Evolutionary conservation across 2,113 vertebrate species (phyloP).

Genomic region (Corapipo altera): DNA sequence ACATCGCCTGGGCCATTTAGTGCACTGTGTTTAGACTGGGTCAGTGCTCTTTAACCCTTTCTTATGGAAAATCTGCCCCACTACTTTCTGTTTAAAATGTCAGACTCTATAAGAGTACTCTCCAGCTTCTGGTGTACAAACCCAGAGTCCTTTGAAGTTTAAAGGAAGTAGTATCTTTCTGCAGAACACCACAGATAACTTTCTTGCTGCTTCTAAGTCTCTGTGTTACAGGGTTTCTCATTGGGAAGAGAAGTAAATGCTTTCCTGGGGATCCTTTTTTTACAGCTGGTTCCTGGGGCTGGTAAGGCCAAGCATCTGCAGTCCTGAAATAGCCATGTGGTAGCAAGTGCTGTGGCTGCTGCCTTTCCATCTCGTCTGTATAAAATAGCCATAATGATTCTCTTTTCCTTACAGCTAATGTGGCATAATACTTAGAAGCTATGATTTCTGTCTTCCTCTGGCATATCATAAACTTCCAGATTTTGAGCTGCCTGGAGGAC

Average conservation of each 20-base stretch:
- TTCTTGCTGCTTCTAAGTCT: not conserved
- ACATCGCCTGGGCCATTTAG: not conserved
- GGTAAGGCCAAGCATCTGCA: not conserved
- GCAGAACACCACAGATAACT: not conserved
- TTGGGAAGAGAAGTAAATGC: not conserved
- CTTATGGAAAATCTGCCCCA: not conserved
- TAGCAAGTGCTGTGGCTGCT: not conserved
- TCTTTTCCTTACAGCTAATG: not conserved
- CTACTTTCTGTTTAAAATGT: not conserved
- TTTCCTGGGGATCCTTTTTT: not conserved
- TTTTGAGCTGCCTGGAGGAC: slow-evolving; percentile 4
- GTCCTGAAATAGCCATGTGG: slow-evolving; percentile 24
- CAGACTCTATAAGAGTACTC: not conserved
- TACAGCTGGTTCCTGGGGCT: not conserved
- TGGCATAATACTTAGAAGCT: slow-evolving; percentile 31
- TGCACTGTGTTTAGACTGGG: not conserved
- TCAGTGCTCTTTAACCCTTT: not conserved
- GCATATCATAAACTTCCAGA: not conserved
- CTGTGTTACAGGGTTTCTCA: not conserved
- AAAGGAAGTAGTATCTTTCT: not conserved
- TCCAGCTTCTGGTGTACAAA: not conserved
- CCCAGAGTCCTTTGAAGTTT: not conserved
- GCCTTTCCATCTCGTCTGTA: not conserved
- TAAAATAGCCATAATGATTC: not conserved
- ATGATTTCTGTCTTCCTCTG: slow-evolving; percentile 58